Conservation (phyloP, 2,113 vertebrate species). For the Corythoichthys intestinalis region DNA sequence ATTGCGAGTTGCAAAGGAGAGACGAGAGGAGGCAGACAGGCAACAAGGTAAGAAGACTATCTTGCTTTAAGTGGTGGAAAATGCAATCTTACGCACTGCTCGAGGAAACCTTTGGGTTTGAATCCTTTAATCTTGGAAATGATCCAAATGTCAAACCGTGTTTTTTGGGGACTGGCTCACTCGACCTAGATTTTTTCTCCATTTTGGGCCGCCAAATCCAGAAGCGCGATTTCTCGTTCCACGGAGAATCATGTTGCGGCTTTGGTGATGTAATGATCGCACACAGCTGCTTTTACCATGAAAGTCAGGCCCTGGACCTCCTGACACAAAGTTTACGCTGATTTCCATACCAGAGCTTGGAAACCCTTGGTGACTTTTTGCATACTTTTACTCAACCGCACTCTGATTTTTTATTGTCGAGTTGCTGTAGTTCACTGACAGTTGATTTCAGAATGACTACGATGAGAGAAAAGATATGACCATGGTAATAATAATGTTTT, state of each 20-base stretch:
- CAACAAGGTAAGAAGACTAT: conserved; percentile 78
- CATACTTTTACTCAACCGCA: not conserved
- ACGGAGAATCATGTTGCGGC: not conserved
- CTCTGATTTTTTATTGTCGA: not conserved
- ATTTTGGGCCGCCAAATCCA: not conserved
- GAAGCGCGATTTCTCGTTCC: not conserved
- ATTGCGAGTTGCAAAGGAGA: conserved; percentile 86
- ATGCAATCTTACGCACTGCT: not conserved
- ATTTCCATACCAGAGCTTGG: not conserved
- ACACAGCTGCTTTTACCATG: not conserved
- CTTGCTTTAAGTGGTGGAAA: not conserved
- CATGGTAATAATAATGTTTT: not conserved
- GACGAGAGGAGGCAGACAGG: conserved; percentile 84
- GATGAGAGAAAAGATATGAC: not conserved
- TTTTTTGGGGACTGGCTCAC: not conserved
- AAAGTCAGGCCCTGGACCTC: not conserved
- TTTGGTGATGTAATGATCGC: not conserved
- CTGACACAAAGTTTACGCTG: not conserved
- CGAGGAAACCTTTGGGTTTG: not conserved
- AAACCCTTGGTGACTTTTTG: not conserved
- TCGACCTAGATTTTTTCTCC: not conserved
- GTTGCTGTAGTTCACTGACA: not conserved
- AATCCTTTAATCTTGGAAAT: not conserved
- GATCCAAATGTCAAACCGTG: not conserved
- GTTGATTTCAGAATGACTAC: not conserved